Evolutionary conservation across 1,140 invertebrate genomes (phyloP), one percentile per base, ranked within the genome.

Genomic region (Trachymyrmex septentrionalis): DNA sequence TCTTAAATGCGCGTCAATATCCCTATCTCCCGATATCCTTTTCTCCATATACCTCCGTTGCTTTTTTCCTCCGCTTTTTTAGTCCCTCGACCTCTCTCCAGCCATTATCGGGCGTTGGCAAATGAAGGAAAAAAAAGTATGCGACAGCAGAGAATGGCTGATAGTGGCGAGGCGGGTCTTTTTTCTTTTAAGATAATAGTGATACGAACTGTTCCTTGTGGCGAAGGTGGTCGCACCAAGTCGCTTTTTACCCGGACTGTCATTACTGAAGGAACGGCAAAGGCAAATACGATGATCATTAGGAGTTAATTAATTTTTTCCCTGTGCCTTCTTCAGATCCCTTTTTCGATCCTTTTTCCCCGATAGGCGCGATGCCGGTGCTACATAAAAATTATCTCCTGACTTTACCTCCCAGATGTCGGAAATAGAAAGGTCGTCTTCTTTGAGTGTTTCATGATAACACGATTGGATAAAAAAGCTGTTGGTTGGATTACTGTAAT

Each of bases 291-390:
- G 67, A 82, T 34, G 80, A 84, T 84, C 69, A 84, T 84, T 84
- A 73, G 27, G 55, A 84, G 80, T 84, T 84, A 84, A 84, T 84
- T 86, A 77, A 71, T 86, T 80, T 66, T 88, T 66, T 85, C 21
- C 38, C 50, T 73, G 48, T 76, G 64, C 48, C 80, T 61, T 69
- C 34, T 48, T 67, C 71, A 53, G 14, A 59, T 64, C 38, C 73
- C 38, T 85, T 21, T 21, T 48, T 30, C 27, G 34, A 50, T 50
- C 38, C 55, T 86, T 86, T 71, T 75, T 69, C 64, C 24, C 63
- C 50, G 38, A 66, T 85, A 67, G 73, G 80, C 86, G 50, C 69
- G 19, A 19, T 34, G 14, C 5, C 16, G 55, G 16, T 12, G 38
- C 12, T 21, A 82, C 55, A 59, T 50, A 59, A 59, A 82, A 82